phyloP scores from a whole-genome alignment of 2,113 vertebrate species.

The Pongo abelii region DNA sequence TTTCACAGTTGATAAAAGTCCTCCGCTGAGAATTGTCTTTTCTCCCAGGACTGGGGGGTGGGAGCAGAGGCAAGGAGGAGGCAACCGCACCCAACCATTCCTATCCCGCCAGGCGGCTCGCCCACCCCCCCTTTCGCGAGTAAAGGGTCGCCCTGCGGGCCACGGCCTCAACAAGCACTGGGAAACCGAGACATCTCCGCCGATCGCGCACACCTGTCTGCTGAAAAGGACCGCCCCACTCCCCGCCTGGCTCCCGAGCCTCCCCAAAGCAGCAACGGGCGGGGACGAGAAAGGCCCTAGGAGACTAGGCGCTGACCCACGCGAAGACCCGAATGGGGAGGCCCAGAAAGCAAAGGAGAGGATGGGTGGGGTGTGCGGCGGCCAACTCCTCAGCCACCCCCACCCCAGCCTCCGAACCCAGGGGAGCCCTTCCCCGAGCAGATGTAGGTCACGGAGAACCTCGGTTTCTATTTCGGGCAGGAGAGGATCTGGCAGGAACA shows the following conservation, averaged over 20 bases:
- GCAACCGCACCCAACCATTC: not conserved
- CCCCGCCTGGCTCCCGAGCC: not conserved
- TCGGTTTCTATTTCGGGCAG: constrained; percentile 85
- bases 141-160: not conserved
- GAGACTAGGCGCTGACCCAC: not conserved
- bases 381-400: constrained; percentile 15
- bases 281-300: not conserved
- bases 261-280: not conserved
- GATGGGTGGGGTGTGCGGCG: not conserved
- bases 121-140: not conserved
- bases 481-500: constrained; percentile 82
- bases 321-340: not conserved
- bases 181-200: not conserved
- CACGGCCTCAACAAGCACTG: not conserved
- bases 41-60: not conserved
- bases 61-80: not conserved
- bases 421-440: constrained; percentile 72
- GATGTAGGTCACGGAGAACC: constrained; percentile 87
- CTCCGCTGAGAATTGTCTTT: not conserved
- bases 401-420: constrained; percentile 49
- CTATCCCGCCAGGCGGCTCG: not conserved
- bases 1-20: not conserved
- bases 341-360: not conserved
- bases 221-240: not conserved
- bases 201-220: not conserved